These are phyloP conservation scores for Bos javanicus DNA, from an alignment of 2,113 vertebrate species.

Conservation along the genomic window DNA sequence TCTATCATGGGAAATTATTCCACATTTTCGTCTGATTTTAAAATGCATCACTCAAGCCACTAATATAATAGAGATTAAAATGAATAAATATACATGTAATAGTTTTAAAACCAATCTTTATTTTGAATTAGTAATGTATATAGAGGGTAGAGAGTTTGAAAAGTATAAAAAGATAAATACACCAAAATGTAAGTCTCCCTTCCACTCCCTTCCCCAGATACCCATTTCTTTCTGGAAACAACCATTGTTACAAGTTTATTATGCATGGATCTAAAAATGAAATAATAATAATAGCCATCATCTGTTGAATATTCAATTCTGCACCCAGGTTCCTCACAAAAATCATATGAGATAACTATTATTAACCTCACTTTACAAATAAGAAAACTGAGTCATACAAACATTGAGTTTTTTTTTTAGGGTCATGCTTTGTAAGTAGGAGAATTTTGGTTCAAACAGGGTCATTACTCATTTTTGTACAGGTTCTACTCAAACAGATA, in stretches of 20 bases:
- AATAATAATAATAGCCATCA: neutral
- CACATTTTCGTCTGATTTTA: neutral
- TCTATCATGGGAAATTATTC: neutral
- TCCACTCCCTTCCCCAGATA: neutral
- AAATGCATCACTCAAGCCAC: neutral
- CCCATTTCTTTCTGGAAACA: neutral
- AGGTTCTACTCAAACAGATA: neutral
- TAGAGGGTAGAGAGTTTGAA: neutral
- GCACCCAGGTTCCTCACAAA: neutral
- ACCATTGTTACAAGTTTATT: neutral
- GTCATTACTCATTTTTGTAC: neutral
- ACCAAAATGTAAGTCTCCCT: neutral
- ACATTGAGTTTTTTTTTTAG: neutral
- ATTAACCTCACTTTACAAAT: neutral
- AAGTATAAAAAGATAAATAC: neutral
- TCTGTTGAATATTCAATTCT: neutral
- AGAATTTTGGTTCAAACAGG: neutral
- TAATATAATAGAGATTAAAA: neutral
- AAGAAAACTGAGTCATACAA: neutral
- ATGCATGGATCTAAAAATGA: neutral
- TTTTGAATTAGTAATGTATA: neutral
- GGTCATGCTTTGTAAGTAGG: neutral
- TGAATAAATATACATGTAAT: neutral
- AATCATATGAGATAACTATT: neutral
- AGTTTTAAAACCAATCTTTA: neutral